Percentiles rank a stretch among this genome's conserved stretches.
Evolutionary conservation across 2,888 invertebrate species (phyloP).

Genomic region (Cantharis flavilabris): DNA sequence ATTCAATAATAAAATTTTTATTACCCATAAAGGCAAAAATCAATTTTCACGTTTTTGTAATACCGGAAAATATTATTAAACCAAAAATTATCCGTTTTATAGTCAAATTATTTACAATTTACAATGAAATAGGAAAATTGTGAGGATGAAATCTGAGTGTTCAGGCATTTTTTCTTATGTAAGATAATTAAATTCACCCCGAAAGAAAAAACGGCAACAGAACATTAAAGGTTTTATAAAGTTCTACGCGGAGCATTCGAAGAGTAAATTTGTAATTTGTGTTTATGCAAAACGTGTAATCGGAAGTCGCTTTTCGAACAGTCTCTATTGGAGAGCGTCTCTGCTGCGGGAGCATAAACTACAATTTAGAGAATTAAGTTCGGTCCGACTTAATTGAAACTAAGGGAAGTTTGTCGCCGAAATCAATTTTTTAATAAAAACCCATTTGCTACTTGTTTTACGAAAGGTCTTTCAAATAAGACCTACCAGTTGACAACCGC

Average conservation of each 20-base stretch:
- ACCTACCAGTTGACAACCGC: conserved; percentile 20
- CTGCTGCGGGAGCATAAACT: background rate
- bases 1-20: background rate
- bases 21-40: background rate
- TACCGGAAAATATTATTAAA: background rate
- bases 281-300: background rate
- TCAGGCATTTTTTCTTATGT: background rate
- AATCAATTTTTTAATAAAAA: background rate
- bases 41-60: background rate
- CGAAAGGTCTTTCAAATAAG: conserved; percentile 10
- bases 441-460: background rate
- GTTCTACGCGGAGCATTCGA: background rate
- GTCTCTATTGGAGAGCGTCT: background rate
- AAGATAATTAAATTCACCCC: background rate
- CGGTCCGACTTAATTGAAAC: background rate
- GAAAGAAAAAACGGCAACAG: background rate
- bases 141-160: background rate
- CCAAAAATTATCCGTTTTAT: background rate
- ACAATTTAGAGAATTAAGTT: background rate
- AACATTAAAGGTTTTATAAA: background rate
- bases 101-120: background rate
- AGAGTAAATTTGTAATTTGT: background rate
- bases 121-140: background rate
- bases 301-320: background rate
- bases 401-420: background rate